Evolutionary conservation across 2,113 vertebrate species (phyloP).

Genomic region (Tangachromis dhanisi): DNA sequence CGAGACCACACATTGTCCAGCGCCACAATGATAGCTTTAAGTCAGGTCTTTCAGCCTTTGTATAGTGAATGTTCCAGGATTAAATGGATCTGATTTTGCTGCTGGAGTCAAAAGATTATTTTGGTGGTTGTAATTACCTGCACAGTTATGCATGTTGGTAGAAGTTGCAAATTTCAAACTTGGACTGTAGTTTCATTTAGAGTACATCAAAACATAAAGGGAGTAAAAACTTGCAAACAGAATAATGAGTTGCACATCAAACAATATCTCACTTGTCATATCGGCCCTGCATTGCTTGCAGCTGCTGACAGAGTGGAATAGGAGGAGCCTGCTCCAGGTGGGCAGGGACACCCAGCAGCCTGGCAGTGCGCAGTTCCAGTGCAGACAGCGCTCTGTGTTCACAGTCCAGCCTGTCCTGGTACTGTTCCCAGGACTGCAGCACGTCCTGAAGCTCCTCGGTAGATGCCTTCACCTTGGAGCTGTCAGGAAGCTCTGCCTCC

Average conservation of each 20-base stretch:
- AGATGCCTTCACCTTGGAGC: conserved; percentile 50
- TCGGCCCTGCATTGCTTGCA: conserved; percentile 77
- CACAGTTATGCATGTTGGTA: neutral
- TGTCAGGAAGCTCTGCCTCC: conserved; percentile 79
- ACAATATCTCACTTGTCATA: conserved; percentile 74
- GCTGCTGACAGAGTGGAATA: conserved; percentile 69
- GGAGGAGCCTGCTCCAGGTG: conserved; percentile 48
- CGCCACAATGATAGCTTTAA: neutral
- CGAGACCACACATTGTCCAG: neutral
- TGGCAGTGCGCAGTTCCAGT: conserved; percentile 73
- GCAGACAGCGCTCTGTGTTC: conserved; percentile 78
- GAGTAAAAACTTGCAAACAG: neutral
- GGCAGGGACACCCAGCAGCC: conserved; percentile 67
- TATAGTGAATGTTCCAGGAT: neutral
- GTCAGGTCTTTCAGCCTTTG: neutral
- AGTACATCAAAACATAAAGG: neutral
- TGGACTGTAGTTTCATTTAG: neutral
- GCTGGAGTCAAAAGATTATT: neutral
- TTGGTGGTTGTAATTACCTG: neutral
- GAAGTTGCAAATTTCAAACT: neutral
- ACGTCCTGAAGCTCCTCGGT: conserved; percentile 77
- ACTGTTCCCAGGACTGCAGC: conserved; percentile 67
- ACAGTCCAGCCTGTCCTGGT: conserved; percentile 77
- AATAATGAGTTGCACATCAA: neutral
- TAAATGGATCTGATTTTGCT: neutral